These are phyloP conservation scores for Babyrousa celebensis DNA, from an alignment of 2,797 vertebrate genomes.

Conservation along the genomic window DNA sequence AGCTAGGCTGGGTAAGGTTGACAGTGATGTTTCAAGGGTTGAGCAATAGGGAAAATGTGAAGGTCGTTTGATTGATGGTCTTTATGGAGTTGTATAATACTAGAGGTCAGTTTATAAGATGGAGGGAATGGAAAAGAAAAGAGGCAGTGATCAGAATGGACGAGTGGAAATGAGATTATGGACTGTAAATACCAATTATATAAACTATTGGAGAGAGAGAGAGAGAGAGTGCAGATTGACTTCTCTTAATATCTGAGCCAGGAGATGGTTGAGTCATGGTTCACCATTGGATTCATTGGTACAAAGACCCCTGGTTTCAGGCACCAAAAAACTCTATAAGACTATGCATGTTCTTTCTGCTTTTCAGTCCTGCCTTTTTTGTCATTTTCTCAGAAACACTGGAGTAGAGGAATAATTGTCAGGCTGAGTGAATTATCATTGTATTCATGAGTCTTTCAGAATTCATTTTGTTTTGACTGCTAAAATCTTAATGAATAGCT, in stretches of 20 bases:
- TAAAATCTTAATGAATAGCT: constrained; percentile 2
- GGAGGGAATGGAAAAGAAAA: not conserved
- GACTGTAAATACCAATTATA: not conserved
- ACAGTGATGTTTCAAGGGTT: not conserved
- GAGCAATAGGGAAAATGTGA: not conserved
- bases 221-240: not conserved
- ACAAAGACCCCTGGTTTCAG: not conserved
- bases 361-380: constrained; percentile 6
- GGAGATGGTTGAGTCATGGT: not conserved
- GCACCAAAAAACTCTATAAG: not conserved
- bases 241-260: constrained; percentile 27
- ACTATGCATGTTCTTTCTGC: not conserved
- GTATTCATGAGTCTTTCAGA: not conserved
- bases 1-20: not conserved
- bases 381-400: not conserved
- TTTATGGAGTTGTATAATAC: not conserved
- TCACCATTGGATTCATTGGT: not conserved
- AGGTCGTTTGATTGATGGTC: not conserved
- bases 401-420: not conserved
- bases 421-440: not conserved
- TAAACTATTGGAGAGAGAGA: not conserved
- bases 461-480: constrained; percentile 22
- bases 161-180: constrained; percentile 35
- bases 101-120: not conserved
- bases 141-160: constrained; percentile 11